Base-by-base conservation (phyloP, 2,888 invertebrate species). In the Tribolium freemani region DNA sequence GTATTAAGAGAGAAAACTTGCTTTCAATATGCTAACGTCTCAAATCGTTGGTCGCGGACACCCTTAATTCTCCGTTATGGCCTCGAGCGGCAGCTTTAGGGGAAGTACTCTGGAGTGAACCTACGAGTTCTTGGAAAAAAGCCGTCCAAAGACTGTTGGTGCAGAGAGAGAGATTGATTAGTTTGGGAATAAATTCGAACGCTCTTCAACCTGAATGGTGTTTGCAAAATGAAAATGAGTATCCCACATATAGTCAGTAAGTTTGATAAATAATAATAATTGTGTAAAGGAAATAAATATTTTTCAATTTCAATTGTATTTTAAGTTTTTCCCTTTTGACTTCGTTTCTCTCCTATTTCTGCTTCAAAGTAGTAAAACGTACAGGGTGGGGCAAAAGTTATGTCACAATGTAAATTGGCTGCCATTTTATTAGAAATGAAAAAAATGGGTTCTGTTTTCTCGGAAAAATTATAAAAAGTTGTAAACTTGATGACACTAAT, bases 151-250 rank as follows among this genome's bases (percentile, higher is more conserved):
- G 95, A 6, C 61, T 90, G 95, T 45, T 73, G n/a, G 67, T 70
- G 13, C 73, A 73, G 5, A 85, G 95, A n/a, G 92, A 94, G 78
- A 90, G 95, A 60, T 86, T 96, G 57, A 89, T 93, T 0, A 85
- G 88, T 67, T 89, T 91, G 80, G 93, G 93, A 20, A 88, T 95
- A 61, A 85, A 88, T n/a, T 91, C 95, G 0, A 95, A 96, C 79
- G 89, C 92, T 9, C 83, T 96, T 61, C 90, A 95, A 83, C 96
- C 96, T 0, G 91, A 94, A 83, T 96, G 96, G 96, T 96, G 96
- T 82, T 87, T 91, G 76, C 94, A 95, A 82, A 93, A 96, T 84
- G 93, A 94, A 84, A 92, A 92, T 30, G 88, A 90, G 74, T 95
- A 95, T 83, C 89, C 89, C 3, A 81, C 81, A n/a, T n/a, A n/a